Conservation (phyloP, 1,140 invertebrate species). For the Bombus vancouverensis region DNA sequence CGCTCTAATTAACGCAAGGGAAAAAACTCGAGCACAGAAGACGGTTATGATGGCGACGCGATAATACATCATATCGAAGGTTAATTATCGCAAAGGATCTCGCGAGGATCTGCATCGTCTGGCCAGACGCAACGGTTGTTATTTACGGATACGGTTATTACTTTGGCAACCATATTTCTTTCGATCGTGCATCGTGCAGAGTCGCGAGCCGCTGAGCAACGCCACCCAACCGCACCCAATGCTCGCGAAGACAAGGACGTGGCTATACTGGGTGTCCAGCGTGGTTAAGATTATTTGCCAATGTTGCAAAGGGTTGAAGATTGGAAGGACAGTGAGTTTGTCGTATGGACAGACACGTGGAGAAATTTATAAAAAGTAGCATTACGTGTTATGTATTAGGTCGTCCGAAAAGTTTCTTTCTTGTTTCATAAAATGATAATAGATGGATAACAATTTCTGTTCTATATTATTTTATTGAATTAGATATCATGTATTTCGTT, state of each 20-base stretch:
- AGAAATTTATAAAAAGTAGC: too few relatives aligned
- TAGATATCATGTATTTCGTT: too few relatives aligned
- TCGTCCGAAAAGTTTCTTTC: too few relatives aligned
- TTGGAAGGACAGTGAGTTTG: too few relatives aligned
- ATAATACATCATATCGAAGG: constrained; percentile 13
- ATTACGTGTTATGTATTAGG: too few relatives aligned
- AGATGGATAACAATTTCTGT: too few relatives aligned
- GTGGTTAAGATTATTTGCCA: too few relatives aligned
- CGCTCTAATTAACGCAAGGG: constrained; percentile 27
- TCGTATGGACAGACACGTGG: too few relatives aligned
- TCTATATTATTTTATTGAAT: too few relatives aligned
- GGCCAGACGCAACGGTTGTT: constrained; percentile 5
- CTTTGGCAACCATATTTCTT: constrained; percentile 8
- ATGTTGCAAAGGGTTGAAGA: too few relatives aligned
- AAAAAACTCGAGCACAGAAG: constrained; percentile 2
- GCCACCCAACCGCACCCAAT: constrained; percentile 23
- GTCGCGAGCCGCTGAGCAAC: constrained; percentile 7
- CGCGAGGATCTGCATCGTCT: neutral
- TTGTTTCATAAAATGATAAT: too few relatives aligned
- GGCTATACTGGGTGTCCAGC: neutral
- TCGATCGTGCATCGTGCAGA: neutral
- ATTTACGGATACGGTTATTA: constrained; percentile 40
- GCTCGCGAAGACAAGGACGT: neutral
- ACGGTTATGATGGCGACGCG: neutral
- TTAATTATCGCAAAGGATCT: constrained; percentile 4